A percentile compares a stretch with the other conserved stretches of the same genome.
Conservation (phyloP, 2,113 vertebrate species). For the Misgurnus mizolepis region DNA sequence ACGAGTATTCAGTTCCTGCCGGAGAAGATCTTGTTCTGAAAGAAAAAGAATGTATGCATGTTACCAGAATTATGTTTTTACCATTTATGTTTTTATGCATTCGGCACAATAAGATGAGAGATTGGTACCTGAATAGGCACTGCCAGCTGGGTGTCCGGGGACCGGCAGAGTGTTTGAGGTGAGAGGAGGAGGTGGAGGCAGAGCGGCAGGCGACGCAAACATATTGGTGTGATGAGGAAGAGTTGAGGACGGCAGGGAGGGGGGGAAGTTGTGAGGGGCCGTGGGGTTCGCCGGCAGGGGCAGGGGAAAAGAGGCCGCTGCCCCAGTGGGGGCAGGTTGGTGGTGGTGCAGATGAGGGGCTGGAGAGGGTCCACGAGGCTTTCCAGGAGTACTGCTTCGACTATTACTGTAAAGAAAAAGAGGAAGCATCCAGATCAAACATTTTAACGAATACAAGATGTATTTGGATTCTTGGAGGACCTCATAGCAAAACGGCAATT, state of each 20-base stretch:
- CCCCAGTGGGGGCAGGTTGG: slow-evolving; percentile 54
- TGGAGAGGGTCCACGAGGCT: slow-evolving; percentile 80
- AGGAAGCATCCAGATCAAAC: neutral
- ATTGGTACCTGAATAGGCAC: slow-evolving; percentile 90
- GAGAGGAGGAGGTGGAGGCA: slow-evolving; percentile 96
- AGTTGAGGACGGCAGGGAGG: slow-evolving; percentile 85
- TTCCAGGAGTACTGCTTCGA: slow-evolving; percentile 94
- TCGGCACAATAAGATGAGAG: slow-evolving; percentile 30
- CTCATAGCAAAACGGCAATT: neutral
- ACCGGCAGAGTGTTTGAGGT: slow-evolving; percentile 93
- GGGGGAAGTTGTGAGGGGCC: slow-evolving; percentile 86
- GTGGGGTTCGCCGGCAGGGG: slow-evolving; percentile 82
- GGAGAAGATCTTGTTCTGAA: slow-evolving; percentile 94
- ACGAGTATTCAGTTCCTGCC: slow-evolving; percentile 96
- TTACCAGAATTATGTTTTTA: no score
- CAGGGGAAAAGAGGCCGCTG: slow-evolving; percentile 82
- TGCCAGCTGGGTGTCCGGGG: slow-evolving; percentile 91
- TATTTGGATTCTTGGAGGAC: neutral
- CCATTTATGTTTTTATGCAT: no score
- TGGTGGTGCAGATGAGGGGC: slow-evolving; percentile 80
- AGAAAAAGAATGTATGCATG: no score
- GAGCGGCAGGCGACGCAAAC: slow-evolving; percentile 95
- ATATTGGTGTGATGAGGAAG: slow-evolving; percentile 98
- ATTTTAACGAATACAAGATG: neutral
- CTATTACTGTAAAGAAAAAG: slow-evolving; percentile 81